Evolutionary conservation across 1,140 invertebrate species (phyloP).

Genomic region (Penaeus japonicus): DNA sequence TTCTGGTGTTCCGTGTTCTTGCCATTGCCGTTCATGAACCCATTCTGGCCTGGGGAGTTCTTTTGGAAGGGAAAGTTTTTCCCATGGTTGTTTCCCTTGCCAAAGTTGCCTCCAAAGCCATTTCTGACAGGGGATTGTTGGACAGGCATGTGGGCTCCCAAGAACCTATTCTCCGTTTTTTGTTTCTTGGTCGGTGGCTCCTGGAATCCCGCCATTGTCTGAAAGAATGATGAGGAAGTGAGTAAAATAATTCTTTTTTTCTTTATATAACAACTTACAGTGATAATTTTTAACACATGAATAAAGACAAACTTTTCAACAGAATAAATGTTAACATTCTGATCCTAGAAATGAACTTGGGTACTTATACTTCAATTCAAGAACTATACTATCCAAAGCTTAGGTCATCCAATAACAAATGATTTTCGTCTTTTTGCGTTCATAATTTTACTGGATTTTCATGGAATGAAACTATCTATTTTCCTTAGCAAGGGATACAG

Average conservation of each 20-base stretch:
- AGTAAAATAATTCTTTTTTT: neutral
- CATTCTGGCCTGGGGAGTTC: neutral
- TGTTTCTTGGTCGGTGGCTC: conserved; percentile 31
- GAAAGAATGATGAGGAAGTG: neutral
- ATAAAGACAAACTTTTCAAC: neutral
- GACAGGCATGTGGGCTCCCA: neutral
- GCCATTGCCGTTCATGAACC: neutral
- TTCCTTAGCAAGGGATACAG: too few species aligned
- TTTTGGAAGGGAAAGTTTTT: neutral
- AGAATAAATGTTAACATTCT: too few species aligned
- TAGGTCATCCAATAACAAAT: too few species aligned
- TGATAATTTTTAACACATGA: neutral
- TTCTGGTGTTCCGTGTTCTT: conserved; percentile 30
- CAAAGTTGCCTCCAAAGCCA: neutral
- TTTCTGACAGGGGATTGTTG: neutral
- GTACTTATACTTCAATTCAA: too few species aligned
- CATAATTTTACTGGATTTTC: too few species aligned
- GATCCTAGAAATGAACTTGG: too few species aligned
- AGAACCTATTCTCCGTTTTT: neutral
- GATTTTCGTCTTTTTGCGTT: too few species aligned
- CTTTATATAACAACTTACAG: neutral
- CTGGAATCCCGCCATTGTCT: conserved; percentile 40
- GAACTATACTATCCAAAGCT: too few species aligned
- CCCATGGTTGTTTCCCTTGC: neutral
- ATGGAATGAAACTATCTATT: too few species aligned